phyloP scores from a whole-genome alignment of 2,113 vertebrate genomes.

The Leuciscus idus region DNA sequence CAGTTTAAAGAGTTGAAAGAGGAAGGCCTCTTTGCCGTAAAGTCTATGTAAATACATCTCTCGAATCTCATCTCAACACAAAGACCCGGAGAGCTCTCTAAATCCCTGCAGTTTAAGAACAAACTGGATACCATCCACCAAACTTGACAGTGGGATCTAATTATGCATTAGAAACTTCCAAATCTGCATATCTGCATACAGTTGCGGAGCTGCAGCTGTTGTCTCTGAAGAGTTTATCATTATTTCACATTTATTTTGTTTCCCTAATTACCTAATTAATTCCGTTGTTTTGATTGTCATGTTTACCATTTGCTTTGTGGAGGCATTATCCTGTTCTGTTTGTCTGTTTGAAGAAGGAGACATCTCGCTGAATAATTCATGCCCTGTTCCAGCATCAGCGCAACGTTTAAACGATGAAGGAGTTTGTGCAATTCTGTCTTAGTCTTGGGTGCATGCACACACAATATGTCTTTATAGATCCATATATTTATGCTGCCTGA shows the following conservation, averaged over 20 bases:
- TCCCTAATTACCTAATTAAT: constrained; percentile 75
- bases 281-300: constrained; percentile 72
- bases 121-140: constrained; percentile 65
- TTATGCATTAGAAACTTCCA: constrained; percentile 71
- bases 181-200: constrained; percentile 75
- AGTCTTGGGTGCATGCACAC: constrained; percentile 49
- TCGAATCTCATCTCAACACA: constrained; percentile 63
- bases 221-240: constrained; percentile 79
- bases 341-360: constrained; percentile 74
- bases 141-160: constrained; percentile 66
- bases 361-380: constrained; percentile 78
- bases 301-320: constrained; percentile 73
- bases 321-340: constrained; percentile 65
- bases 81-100: constrained; percentile 57
- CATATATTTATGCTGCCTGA: constrained; percentile 65
- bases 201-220: constrained; percentile 75
- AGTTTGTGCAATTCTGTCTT: constrained; percentile 71
- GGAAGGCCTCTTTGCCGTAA: constrained; percentile 6
- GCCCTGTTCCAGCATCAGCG: constrained; percentile 72
- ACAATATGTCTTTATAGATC: constrained; percentile 39
- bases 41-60: constrained; percentile 64
- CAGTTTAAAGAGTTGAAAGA: constrained; percentile 10
- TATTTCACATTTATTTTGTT: constrained; percentile 68
- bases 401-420: constrained; percentile 81
- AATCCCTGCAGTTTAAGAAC: constrained; percentile 64